Evolutionary conservation across 2,797 vertebrate genomes (phyloP).

Genomic region (Tenualosa ilisha): DNA sequence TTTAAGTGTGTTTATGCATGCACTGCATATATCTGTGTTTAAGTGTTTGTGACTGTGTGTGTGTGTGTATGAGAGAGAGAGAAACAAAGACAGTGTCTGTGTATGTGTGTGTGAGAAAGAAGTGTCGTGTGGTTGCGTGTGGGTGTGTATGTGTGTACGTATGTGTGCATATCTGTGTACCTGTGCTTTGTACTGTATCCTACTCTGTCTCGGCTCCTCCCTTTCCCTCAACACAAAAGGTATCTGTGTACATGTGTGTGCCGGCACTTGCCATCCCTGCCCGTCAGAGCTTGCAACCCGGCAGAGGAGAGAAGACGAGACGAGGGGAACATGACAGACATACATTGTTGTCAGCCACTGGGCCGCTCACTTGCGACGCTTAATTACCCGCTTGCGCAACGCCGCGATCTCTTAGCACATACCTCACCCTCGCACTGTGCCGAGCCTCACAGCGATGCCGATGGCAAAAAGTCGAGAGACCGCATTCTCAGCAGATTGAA

Average conservation of each 20-base stretch:
- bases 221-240: conserved; percentile 51
- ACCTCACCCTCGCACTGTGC: neutral
- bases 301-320: conserved; percentile 13
- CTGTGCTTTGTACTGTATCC: conserved; percentile 49
- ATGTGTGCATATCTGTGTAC: conserved; percentile 24
- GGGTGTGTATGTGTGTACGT: neutral
- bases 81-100: neutral
- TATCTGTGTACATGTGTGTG: conserved; percentile 40
- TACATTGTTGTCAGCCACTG: conserved; percentile 64
- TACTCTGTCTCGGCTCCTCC: conserved; percentile 24
- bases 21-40: neutral
- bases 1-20: neutral
- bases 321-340: conserved; percentile 60
- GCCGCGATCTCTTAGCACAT: conserved; percentile 57
- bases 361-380: conserved; percentile 56
- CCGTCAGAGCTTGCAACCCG: conserved; percentile 68
- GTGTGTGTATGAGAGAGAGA: neutral
- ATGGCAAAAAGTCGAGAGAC: neutral
- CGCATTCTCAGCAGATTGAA: conserved; percentile 5
- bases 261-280: conserved; percentile 44
- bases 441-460: neutral
- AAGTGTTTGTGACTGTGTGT: neutral
- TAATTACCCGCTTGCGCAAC: conserved; percentile 64
- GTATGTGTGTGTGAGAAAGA: neutral
- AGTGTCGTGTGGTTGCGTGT: neutral